Base-by-base conservation (phyloP, 2,797 vertebrate species). In the Tachyglossus aculeatus region DNA sequence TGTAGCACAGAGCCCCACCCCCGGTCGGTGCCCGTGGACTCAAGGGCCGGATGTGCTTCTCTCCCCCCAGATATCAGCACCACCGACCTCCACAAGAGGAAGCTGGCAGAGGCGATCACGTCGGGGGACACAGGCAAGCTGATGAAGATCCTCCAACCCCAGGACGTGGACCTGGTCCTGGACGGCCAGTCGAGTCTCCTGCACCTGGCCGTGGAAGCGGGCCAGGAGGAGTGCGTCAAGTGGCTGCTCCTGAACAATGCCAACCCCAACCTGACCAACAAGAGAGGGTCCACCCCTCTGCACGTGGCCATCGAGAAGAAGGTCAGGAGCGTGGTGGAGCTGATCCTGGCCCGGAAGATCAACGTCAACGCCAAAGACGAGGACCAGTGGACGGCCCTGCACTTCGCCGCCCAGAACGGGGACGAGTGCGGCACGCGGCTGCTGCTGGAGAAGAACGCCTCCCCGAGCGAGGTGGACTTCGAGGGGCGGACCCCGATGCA, bases 91-190 rank as follows among this genome's bases (percentile, higher is more conserved):
- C 97, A 98, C 87, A 98, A 94, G 86, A 93, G 93, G 79, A 99
- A 98, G 81, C 90, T 99, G 7, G 95, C 94, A 0, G 98, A 99
- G 2, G 97, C 96, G 54, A 95, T 99, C 66, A 70, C 94, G 53
- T 95, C 84, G 1, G 97, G 96, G 84, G 98, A 99, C 84, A 97
- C 94, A 0, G 91, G 93, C 76, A 96, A 96, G 87, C 89, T 99
- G 68, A 98, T 99, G 97, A 99, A 99, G 93, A 96, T 99, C 82
- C 94, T 99, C 32, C 97, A 99, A 90, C 98, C 98, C 24, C 97
- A 99, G 88, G 98, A 99, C 18, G 97, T 98, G 5, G 97, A 98
- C 77, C 91, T 99, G 62, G 90, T 93, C 9, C 91, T 99, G 5
- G 98, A 99, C 0, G 94, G 96, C 6, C 94, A 95, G 1, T 93